A percentile compares a stretch with the other conserved stretches of the same genome.
Conservation (phyloP, 2,113 vertebrate genomes). For the Pituophis catenifer region DNA sequence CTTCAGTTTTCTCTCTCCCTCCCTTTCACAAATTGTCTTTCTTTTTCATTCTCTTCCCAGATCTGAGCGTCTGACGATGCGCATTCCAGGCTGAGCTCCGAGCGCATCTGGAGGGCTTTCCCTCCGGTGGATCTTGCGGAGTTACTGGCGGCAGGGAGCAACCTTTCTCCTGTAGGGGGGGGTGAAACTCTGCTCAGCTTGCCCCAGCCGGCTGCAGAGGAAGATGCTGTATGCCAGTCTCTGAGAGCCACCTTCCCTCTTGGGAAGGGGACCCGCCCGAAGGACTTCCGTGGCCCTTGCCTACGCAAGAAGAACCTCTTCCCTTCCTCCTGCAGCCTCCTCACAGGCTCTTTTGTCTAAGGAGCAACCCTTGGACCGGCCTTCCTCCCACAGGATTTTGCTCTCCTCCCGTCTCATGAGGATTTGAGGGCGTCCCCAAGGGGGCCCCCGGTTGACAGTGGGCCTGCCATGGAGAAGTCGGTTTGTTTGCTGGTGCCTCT, state of each 20-base stretch:
- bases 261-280: background rate
- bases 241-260: background rate
- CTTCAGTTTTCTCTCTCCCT: background rate
- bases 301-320: background rate
- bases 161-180: background rate
- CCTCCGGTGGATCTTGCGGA: background rate
- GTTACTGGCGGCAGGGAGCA: background rate
- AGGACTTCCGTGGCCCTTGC: background rate
- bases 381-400: background rate
- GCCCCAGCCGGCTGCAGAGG: background rate
- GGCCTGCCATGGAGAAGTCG: accelerated
- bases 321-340: background rate
- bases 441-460: background rate
- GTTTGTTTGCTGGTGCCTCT: slow-evolving; percentile 11
- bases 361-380: background rate
- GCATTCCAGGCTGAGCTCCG: slow-evolving; percentile 9
- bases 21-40: background rate
- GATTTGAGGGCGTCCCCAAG: background rate
- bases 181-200: background rate
- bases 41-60: background rate
- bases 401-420: background rate
- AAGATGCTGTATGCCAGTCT: background rate
- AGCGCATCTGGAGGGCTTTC: background rate
- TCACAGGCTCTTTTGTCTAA: background rate
- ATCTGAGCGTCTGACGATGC: slow-evolving; percentile 1